A percentile compares a stretch with the other conserved stretches of the same genome.
Conservation (phyloP, 2,888 invertebrate species). For the Acanthoscelides obtectus region DNA sequence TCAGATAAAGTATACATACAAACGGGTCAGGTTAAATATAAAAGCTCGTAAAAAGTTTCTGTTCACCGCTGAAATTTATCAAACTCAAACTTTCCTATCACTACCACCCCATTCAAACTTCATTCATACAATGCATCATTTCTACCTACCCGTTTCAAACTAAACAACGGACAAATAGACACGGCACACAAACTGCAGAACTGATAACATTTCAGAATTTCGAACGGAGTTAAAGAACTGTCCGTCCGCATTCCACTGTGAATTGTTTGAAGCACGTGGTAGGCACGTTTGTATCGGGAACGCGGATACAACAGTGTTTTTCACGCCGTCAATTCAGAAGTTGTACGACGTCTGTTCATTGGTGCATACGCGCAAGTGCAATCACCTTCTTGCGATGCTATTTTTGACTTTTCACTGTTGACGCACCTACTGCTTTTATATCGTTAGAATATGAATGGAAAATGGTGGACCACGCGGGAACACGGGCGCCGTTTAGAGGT, state of each 20-base stretch:
- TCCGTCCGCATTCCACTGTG: neutral
- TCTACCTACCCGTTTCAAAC: neutral
- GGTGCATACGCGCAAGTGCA: neutral
- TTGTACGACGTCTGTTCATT: no score
- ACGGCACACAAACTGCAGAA: neutral
- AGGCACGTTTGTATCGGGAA: neutral
- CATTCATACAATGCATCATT: no score
- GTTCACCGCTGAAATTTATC: no score
- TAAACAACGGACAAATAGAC: neutral
- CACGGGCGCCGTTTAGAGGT: no score
- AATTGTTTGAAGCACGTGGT: no score
- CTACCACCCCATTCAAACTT: no score
- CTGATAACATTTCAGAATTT: neutral
- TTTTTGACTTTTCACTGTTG: neutral
- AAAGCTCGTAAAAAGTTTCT: no score
- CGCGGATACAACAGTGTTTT: neutral
- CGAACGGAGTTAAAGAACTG: neutral
- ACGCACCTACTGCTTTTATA: neutral
- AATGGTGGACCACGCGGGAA: neutral
- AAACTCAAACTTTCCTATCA: no score
- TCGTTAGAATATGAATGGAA: neutral
- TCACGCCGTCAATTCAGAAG: neutral
- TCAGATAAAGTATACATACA: no score
- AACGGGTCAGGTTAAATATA: no score
- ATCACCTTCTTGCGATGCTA: neutral